Conservation (phyloP, 2,888 invertebrate genomes). For the Myopa testacea region DNA sequence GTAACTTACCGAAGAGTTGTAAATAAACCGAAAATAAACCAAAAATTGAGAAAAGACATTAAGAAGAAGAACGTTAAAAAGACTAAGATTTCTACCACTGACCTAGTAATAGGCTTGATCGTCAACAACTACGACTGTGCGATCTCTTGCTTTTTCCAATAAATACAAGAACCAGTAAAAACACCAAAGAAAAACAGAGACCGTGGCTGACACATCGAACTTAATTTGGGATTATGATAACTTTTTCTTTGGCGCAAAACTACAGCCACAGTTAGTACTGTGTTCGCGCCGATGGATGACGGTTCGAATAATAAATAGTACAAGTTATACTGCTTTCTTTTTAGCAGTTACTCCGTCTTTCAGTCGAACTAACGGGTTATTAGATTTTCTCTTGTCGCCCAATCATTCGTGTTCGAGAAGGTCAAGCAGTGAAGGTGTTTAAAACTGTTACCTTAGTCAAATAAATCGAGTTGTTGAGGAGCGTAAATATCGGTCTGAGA, state of each 20-base stretch:
- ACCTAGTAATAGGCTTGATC: slow-evolving; percentile 49
- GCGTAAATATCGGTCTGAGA: no score
- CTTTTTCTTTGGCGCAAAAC: slow-evolving; percentile 37
- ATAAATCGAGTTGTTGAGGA: no score
- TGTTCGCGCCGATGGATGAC: slow-evolving; percentile 23
- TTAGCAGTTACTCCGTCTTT: neutral
- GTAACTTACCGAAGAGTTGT: neutral
- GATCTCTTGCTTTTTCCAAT: slow-evolving; percentile 29
- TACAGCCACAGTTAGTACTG: slow-evolving; percentile 17
- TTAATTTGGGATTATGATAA: slow-evolving; percentile 38
- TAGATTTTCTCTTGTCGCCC: slow-evolving; percentile 36
- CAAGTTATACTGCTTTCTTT: slow-evolving; percentile 20
- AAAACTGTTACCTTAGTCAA: slow-evolving; percentile 7
- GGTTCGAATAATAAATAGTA: slow-evolving; percentile 21
- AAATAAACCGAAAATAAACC: neutral
- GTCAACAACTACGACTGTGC: slow-evolving; percentile 24
- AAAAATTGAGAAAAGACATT: neutral
- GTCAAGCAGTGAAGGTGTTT: slow-evolving; percentile 63
- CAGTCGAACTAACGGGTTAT: slow-evolving; percentile 3
- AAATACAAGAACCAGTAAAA: slow-evolving; percentile 29
- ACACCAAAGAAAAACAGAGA: slow-evolving; percentile 6
- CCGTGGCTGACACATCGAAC: slow-evolving; percentile 30
- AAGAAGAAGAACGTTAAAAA: slow-evolving; percentile 18
- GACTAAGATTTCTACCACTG: slow-evolving; percentile 50
- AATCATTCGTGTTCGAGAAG: slow-evolving; percentile 61